Percentiles rank a stretch among this genome's conserved stretches.
Conservation (phyloP, 2,113 vertebrate genomes). For the Equus quagga region DNA sequence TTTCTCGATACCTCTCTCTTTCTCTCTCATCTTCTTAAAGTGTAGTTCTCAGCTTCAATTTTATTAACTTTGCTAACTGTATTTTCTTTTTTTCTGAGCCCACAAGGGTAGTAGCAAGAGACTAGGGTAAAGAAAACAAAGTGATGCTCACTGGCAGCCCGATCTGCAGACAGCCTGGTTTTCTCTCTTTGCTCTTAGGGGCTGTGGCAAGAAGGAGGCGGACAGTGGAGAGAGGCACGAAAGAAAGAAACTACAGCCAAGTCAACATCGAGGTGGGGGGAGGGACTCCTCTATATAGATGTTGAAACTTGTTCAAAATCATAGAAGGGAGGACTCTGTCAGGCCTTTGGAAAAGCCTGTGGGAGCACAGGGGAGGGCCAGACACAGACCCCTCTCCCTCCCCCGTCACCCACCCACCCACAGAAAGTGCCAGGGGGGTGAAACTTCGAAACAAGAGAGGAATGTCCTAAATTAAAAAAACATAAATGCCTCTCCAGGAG, state of each 20-base stretch:
- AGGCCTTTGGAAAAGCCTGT: constrained; percentile 2
- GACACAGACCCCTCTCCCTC: neutral
- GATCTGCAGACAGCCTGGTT: neutral
- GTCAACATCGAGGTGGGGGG: neutral
- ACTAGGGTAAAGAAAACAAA: neutral
- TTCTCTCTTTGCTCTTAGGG: neutral
- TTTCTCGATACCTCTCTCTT: neutral
- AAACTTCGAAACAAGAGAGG: constrained; percentile 51
- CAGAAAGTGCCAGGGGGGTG: constrained; percentile 48
- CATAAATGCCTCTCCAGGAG: constrained; percentile 56
- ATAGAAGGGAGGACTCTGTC: neutral
- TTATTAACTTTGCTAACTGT: constrained; percentile 30
- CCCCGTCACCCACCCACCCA: neutral
- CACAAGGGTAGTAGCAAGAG: neutral
- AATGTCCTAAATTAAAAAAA: constrained; percentile 69
- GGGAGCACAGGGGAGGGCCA: neutral
- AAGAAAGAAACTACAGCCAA: neutral
- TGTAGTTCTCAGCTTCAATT: neutral
- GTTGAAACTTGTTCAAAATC: constrained; percentile 68
- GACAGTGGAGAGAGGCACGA: neutral
- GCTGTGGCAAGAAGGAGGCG: neutral
- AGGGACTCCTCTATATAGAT: neutral
- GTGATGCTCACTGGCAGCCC: neutral
- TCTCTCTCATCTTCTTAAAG: constrained; percentile 2
- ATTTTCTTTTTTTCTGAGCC: neutral